Percentiles rank a stretch among this genome's conserved stretches.
Evolutionary conservation across 2,113 vertebrate genomes (phyloP).

Genomic region (Sterna hirundo): DNA sequence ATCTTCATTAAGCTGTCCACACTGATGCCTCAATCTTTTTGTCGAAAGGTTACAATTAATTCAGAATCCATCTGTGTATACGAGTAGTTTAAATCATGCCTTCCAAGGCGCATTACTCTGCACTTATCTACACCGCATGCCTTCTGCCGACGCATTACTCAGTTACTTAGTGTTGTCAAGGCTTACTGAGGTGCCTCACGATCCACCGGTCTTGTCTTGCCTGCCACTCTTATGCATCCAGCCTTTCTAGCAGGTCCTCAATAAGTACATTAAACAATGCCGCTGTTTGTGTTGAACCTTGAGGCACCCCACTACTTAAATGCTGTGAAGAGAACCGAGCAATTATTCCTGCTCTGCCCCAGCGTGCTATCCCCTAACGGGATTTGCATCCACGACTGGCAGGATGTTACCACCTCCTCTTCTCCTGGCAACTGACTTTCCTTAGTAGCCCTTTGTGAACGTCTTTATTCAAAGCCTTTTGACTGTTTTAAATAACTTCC

Average conservation of each 20-base stretch:
- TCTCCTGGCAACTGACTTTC: slow-evolving; percentile 29
- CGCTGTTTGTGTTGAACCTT: slow-evolving; percentile 1
- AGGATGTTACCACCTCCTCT: slow-evolving; percentile 33
- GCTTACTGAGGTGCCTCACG: slow-evolving; percentile 26
- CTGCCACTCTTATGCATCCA: slow-evolving; percentile 12
- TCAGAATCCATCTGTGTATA: slow-evolving; percentile 40
- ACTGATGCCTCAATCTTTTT: slow-evolving; percentile 44
- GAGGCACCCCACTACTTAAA: slow-evolving; percentile 43
- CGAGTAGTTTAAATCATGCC: slow-evolving; percentile 51
- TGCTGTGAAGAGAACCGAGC: slow-evolving; percentile 16
- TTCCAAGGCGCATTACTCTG: slow-evolving; percentile 40
- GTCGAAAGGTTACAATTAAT: slow-evolving; percentile 63
- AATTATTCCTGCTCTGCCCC: slow-evolving; percentile 37
- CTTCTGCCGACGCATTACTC: slow-evolving; percentile 38
- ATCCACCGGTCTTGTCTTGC: slow-evolving; percentile 19
- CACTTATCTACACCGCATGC: slow-evolving; percentile 21
- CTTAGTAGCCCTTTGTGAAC: slow-evolving; percentile 34
- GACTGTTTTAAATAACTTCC: slow-evolving; percentile 50
- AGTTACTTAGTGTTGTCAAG: slow-evolving; percentile 40
- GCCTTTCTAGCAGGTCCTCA: slow-evolving; percentile 35
- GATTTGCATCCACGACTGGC: slow-evolving; percentile 55
- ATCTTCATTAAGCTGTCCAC: slow-evolving; percentile 62
- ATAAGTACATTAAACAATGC: slow-evolving; percentile 36
- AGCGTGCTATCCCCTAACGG: background rate
- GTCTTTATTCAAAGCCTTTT: slow-evolving; percentile 46